A percentile compares a stretch with the other conserved stretches of the same genome.
Evolutionary conservation across 2,888 invertebrate genomes (phyloP).

Genomic region (Disparrhopalites patrizii): DNA sequence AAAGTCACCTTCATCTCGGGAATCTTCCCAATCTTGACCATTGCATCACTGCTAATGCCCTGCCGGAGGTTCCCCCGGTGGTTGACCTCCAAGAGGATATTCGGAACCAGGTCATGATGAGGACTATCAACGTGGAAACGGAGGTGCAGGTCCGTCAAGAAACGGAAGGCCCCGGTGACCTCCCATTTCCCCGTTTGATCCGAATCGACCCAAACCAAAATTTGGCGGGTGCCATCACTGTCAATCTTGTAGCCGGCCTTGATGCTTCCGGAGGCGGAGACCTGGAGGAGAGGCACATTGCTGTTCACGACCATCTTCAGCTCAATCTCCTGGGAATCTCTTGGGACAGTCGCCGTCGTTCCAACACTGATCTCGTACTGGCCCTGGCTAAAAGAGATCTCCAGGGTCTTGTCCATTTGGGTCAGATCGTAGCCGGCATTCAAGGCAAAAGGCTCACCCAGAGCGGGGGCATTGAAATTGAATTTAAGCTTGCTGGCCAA

Average conservation of each 20-base stretch:
- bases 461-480: slow-evolving; percentile 32
- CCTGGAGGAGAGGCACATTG: slow-evolving; percentile 37
- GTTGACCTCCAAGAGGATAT: slow-evolving; percentile 18
- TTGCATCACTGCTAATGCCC: slow-evolving; percentile 32
- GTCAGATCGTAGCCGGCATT: slow-evolving; percentile 37
- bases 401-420: slow-evolving; percentile 25
- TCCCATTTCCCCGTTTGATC: slow-evolving; percentile 43
- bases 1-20: slow-evolving; percentile 30
- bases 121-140: slow-evolving; percentile 38
- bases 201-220: slow-evolving; percentile 34
- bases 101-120: slow-evolving; percentile 10
- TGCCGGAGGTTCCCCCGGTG: slow-evolving; percentile 32
- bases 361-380: slow-evolving; percentile 36
- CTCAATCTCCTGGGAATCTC: slow-evolving; percentile 33
- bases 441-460: slow-evolving; percentile 35
- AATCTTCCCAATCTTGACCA: slow-evolving; percentile 20
- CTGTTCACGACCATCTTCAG: slow-evolving; percentile 38
- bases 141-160: slow-evolving; percentile 29
- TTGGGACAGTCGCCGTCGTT: slow-evolving; percentile 34
- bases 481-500: slow-evolving; percentile 30
- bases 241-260: slow-evolving; percentile 37
- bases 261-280: slow-evolving; percentile 40
- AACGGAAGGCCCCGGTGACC: slow-evolving; percentile 33
- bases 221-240: slow-evolving; percentile 36
- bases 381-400: slow-evolving; percentile 36